phyloP scores from a whole-genome alignment of 2,113 vertebrate genomes.

The Charadrius vociferus region DNA sequence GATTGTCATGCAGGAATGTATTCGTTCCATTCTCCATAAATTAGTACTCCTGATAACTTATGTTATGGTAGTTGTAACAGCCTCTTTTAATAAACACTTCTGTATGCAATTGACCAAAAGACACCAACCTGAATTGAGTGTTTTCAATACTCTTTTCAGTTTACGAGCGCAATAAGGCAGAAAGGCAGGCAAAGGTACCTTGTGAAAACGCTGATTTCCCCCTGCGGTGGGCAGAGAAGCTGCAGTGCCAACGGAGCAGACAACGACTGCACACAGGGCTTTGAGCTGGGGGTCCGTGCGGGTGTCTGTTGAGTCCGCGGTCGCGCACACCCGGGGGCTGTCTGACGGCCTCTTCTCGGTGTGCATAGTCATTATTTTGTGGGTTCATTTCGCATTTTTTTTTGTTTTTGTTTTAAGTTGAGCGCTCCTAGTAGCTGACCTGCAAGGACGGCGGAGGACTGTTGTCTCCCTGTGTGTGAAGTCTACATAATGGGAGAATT shows the following conservation, averaged over 20 bases:
- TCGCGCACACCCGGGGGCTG: no score
- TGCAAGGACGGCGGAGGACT: no score
- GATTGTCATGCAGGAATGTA: neutral
- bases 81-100: neutral
- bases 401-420: no score
- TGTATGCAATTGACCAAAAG: neutral
- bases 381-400: neutral
- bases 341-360: neutral
- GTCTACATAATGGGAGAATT: neutral
- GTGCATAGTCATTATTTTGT: neutral
- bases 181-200: neutral
- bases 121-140: neutral
- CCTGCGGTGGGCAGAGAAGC: neutral
- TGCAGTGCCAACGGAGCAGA: neutral
- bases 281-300: neutral
- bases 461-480: neutral
- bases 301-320: neutral
- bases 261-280: rapidly evolving
- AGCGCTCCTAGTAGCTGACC: neutral
- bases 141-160: neutral
- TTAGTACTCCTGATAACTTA: neutral
- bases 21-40: neutral
- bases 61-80: rapidly evolving
- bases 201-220: neutral
- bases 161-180: neutral